phyloP scores from a whole-genome alignment of 2,113 vertebrate species.

The Ictalurus furcatus region DNA sequence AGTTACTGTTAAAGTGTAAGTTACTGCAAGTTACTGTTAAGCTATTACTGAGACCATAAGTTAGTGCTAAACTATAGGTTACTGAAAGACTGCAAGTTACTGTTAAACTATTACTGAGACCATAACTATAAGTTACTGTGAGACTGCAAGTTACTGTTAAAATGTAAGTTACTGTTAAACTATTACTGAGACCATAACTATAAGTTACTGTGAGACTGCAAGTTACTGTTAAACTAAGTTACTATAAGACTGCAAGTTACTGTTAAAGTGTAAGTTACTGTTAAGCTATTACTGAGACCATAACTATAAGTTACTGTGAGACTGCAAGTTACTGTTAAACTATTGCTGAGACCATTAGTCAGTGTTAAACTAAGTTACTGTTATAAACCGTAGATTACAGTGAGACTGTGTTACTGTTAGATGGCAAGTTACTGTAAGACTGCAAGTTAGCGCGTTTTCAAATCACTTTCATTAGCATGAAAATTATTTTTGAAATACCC shows the following conservation, averaged over 20 bases:
- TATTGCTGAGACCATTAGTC: too few relatives aligned
- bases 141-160: not conserved
- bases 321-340: not conserved
- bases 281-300: too few relatives aligned
- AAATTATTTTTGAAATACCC: too few relatives aligned
- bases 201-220: too few relatives aligned
- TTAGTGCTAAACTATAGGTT: not conserved
- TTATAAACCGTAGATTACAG: too few relatives aligned
- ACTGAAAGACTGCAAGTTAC: not conserved
- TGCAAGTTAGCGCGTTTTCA: not conserved
- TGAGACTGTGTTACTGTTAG: too few relatives aligned
- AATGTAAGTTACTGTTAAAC: not conserved
- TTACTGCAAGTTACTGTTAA: not conserved
- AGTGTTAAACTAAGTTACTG: not conserved
- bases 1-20: not conserved
- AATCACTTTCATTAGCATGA: not conserved
- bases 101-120: too few relatives aligned
- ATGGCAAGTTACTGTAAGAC: not conserved
- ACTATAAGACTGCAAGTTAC: not conserved
- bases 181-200: too few relatives aligned
- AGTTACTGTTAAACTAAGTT: not conserved
- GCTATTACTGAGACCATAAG: not conserved
- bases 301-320: not conserved
- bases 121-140: too few relatives aligned
- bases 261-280: too few relatives aligned